Evolutionary conservation across 2,113 vertebrate genomes (phyloP).

Genomic region (Buteo buteo): DNA sequence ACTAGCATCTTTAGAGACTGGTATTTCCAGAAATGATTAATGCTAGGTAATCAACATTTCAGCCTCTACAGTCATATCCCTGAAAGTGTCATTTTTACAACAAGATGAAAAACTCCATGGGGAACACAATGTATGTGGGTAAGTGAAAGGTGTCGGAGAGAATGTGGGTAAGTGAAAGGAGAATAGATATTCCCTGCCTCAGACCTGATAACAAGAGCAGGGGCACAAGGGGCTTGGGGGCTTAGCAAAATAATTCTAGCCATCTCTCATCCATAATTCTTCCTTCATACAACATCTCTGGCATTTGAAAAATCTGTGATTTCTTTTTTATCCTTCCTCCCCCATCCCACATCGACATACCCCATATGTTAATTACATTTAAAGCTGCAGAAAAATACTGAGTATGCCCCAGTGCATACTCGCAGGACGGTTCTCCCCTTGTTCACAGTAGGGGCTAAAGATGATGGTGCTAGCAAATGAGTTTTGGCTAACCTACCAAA

Average conservation of each 20-base stretch:
- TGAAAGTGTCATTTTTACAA: slow-evolving; percentile 37
- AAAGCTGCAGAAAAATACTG: background rate
- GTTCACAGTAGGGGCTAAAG: background rate
- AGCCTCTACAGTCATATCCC: background rate
- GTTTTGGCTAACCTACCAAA: background rate
- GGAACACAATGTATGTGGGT: background rate
- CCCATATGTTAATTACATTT: background rate
- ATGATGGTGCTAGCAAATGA: background rate
- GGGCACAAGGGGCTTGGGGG: background rate
- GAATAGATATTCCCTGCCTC: background rate
- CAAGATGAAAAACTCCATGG: background rate
- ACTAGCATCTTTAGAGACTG: background rate
- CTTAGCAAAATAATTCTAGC: background rate
- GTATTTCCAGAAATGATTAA: slow-evolving; percentile 35
- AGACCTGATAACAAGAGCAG: background rate
- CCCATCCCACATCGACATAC: too few species aligned
- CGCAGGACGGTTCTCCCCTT: background rate
- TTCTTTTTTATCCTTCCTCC: background rate
- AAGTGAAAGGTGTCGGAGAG: slow-evolving; percentile 48
- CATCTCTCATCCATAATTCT: background rate
- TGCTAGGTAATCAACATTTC: slow-evolving; percentile 34
- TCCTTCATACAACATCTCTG: background rate
- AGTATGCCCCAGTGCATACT: background rate
- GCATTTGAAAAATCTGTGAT: background rate
- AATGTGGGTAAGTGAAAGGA: slow-evolving; percentile 1